A percentile compares a stretch with the other conserved stretches of the same genome.
phyloP scores from a whole-genome alignment of 2,113 vertebrate species.

The Ranitomeya imitator region DNA sequence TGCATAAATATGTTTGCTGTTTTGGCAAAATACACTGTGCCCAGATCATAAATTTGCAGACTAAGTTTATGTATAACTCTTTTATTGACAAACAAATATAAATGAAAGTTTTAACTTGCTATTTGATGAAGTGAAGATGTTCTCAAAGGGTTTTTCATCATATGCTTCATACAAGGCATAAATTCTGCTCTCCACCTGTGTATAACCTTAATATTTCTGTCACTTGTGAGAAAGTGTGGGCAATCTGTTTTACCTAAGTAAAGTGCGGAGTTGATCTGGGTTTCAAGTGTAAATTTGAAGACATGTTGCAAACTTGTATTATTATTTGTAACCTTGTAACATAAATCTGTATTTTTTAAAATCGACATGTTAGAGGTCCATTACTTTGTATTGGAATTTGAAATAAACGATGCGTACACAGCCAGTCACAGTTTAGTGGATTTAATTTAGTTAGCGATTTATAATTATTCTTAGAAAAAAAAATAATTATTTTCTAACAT shows the following conservation, averaged over 20 bases:
- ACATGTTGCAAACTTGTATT: neutral
- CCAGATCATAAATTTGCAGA: constrained; percentile 19
- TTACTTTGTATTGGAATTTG: neutral
- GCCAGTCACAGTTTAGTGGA: too few species aligned
- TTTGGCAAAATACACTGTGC: constrained; percentile 23
- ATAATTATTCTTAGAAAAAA: too few species aligned
- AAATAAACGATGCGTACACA: neutral
- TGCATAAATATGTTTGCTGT: constrained; percentile 34
- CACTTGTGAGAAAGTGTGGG: neutral
- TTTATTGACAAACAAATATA: constrained; percentile 29
- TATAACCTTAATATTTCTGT: neutral
- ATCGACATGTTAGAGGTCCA: neutral
- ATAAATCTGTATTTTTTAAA: neutral
- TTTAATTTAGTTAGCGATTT: too few species aligned
- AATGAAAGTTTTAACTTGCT: constrained; percentile 18
- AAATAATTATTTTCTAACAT: neutral
- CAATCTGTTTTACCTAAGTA: neutral
- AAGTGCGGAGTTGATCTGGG: neutral
- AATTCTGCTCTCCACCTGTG: neutral
- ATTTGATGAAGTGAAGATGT: neutral
- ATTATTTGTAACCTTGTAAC: neutral
- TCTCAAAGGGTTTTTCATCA: neutral
- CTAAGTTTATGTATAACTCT: neutral
- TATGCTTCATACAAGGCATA: neutral
- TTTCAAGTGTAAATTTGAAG: neutral